phyloP scores from a whole-genome alignment of 53 echinoderm and acorn worm genomes.

The Paracentrotus lividus region DNA sequence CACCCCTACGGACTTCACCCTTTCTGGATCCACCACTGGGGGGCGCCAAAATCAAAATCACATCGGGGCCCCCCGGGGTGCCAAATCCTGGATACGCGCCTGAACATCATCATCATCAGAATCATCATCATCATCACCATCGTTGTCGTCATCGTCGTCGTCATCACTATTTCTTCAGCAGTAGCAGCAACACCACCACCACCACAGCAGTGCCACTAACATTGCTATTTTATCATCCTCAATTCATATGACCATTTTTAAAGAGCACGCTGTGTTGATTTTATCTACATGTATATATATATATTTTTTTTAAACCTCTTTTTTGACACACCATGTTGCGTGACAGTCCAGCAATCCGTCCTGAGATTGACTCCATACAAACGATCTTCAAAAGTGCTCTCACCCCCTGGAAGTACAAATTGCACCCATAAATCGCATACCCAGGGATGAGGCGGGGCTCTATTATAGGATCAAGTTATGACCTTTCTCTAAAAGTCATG shows the following conservation, averaged over 20 bases:
- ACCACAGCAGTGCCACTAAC: not conserved
- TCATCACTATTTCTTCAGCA: not conserved
- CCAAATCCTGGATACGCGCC: too few species aligned
- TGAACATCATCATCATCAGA: too few species aligned
- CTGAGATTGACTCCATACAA: not conserved
- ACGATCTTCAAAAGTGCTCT: conserved; percentile 49
- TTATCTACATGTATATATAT: too few species aligned
- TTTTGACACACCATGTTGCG: not conserved
- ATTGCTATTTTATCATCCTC: too few species aligned
- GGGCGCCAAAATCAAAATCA: too few species aligned
- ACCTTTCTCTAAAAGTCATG: conserved; percentile 37
- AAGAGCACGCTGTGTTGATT: not conserved
- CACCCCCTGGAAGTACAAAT: conserved; percentile 47
- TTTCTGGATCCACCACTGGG: too few species aligned
- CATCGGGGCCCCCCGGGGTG: too few species aligned
- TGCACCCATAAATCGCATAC: conserved; percentile 60
- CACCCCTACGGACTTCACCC: too few species aligned
- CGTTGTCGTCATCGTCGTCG: not conserved
- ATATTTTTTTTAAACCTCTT: not conserved
- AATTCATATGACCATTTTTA: not conserved
- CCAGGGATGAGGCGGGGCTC: conserved; percentile 49
- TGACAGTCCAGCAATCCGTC: not conserved
- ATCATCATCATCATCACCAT: not conserved
- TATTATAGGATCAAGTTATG: conserved; percentile 45
- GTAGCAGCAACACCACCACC: not conserved